A percentile compares a stretch with the other conserved stretches of the same genome.
phyloP scores from a whole-genome alignment of 2,113 vertebrate species.

The Orientallactaga bullata region DNA sequence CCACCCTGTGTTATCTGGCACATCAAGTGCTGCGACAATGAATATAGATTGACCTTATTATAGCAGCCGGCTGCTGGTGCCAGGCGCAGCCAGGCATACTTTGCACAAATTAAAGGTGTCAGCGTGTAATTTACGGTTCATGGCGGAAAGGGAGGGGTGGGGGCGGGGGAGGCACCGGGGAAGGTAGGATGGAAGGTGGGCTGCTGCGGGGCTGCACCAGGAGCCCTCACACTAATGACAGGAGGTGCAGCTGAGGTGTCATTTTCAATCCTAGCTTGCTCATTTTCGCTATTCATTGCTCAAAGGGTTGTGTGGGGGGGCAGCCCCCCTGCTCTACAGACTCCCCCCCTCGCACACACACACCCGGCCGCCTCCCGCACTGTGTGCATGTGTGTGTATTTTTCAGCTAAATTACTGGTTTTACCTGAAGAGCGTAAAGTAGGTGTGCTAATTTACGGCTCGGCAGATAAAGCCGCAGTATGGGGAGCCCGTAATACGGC shows the following conservation, averaged over 20 bases:
- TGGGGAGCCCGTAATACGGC: constrained; percentile 52
- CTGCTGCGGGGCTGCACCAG: constrained; percentile 77
- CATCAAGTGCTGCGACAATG: constrained; percentile 89
- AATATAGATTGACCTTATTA: constrained; percentile 94
- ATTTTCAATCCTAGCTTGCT: constrained; percentile 65
- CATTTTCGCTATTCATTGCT: constrained; percentile 63
- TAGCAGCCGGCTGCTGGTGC: constrained; percentile 88
- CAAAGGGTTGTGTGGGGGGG: not conserved
- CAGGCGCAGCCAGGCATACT: constrained; percentile 89
- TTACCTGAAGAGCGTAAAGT: constrained; percentile 80
- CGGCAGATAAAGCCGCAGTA: constrained; percentile 68
- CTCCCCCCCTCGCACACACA: not conserved
- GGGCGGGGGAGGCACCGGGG: constrained; percentile 68
- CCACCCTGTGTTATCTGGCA: constrained; percentile 86
- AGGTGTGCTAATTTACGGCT: constrained; percentile 79
- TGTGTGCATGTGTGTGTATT: constrained; percentile 50
- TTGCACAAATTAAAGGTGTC: constrained; percentile 90
- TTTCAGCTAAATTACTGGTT: constrained; percentile 84
- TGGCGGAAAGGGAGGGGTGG: constrained; percentile 77
- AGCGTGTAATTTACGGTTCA: constrained; percentile 90
- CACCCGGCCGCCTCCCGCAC: rapidly evolving
- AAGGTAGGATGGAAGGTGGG: constrained; percentile 80
- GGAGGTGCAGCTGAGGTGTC: constrained; percentile 74
- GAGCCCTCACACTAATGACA: constrained; percentile 81
- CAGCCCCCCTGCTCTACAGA: not conserved